A percentile compares a stretch with the other conserved stretches of the same genome.
These are phyloP conservation scores for Saccopteryx bilineata DNA, from an alignment of 2,113 vertebrate genomes.

Conservation along the genomic window DNA sequence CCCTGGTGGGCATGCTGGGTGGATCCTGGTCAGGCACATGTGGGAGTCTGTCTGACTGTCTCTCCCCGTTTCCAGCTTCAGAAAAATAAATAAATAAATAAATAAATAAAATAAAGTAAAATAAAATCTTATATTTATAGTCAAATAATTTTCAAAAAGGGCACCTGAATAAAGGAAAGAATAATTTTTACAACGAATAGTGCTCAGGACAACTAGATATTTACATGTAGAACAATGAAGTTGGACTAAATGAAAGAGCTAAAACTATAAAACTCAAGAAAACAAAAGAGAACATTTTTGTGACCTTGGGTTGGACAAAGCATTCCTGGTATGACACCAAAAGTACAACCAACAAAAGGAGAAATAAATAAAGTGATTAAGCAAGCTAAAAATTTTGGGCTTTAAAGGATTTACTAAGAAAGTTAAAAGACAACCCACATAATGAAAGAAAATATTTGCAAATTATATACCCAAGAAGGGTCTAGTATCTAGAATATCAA, in stretches of 20 bases:
- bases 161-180: background rate
- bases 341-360: slow-evolving; percentile 30
- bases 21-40: no score
- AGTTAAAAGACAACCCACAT: background rate
- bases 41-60: no score
- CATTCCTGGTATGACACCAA: background rate
- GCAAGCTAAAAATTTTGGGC: background rate
- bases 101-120: background rate
- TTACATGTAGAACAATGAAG: background rate
- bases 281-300: background rate
- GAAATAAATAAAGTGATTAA: background rate
- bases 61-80: no score
- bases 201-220: background rate
- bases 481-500: background rate
- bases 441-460: slow-evolving; percentile 36
- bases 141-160: background rate
- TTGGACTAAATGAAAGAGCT: background rate
- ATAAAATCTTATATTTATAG: slow-evolving; percentile 2
- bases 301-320: background rate
- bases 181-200: background rate
- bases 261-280: slow-evolving; percentile 15
- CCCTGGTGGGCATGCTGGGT: no score
- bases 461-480: background rate
- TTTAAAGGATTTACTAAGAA: background rate
- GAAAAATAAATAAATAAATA: no score